Conservation (phyloP, 2,113 vertebrate species). For the Onychostoma macrolepis region DNA sequence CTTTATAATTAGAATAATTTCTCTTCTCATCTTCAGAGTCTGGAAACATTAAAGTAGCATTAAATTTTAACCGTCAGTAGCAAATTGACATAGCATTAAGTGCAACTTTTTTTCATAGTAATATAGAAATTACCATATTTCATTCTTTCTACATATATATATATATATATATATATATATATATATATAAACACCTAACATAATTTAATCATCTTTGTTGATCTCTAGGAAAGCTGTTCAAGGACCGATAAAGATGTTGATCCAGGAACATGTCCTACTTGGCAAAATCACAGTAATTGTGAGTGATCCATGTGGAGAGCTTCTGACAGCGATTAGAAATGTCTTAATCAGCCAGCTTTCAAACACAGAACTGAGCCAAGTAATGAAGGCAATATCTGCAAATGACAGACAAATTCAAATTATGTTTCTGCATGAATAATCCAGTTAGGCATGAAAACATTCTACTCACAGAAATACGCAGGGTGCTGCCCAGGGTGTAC, state of each 20-base stretch:
- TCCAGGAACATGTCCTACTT: constrained; percentile 2
- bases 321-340: constrained; percentile 22
- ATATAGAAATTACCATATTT: background rate
- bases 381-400: constrained; percentile 6
- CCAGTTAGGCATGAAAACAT: constrained; percentile 21
- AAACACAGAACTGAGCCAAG: background rate
- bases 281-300: constrained; percentile 13
- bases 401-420: constrained; percentile 38
- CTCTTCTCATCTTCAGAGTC: background rate
- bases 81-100: background rate
- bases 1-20: background rate
- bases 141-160: no score
- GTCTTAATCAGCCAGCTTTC: constrained; percentile 35
- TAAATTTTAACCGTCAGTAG: background rate
- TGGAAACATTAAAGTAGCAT: background rate
- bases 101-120: background rate
- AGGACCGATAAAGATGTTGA: background rate
- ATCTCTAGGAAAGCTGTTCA: background rate
- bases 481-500: constrained; percentile 9
- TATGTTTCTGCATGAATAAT: constrained; percentile 3
- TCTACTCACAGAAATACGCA: background rate
- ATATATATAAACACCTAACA: background rate
- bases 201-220: background rate
- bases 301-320: constrained; percentile 6
- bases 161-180: no score